Evolutionary conservation across 1,140 invertebrate genomes (phyloP).

Genomic region (Bombus picipes): DNA sequence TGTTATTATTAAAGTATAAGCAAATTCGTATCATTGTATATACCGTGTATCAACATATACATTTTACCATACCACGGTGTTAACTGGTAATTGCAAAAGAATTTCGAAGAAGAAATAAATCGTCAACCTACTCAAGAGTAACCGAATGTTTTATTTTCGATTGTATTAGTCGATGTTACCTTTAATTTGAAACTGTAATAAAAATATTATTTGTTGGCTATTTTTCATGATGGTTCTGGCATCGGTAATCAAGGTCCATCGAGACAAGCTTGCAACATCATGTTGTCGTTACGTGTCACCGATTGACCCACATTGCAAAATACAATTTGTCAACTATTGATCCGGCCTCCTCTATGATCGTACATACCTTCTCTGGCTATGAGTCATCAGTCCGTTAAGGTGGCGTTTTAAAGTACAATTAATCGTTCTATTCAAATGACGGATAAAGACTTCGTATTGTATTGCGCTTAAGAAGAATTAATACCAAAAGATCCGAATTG

Average conservation of each 20-base stretch:
- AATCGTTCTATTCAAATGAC: slow-evolving; percentile 2
- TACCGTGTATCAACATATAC: neutral
- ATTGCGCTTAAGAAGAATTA: neutral
- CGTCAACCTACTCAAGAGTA: neutral
- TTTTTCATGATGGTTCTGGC: slow-evolving; percentile 34
- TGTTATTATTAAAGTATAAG: neutral
- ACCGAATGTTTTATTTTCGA: neutral
- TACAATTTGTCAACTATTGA: slow-evolving; percentile 65
- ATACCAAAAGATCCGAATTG: neutral
- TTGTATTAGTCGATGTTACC: neutral
- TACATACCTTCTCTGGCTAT: neutral
- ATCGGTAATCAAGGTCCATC: slow-evolving; percentile 53
- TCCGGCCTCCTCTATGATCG: slow-evolving; percentile 35
- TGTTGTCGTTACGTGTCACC: slow-evolving; percentile 33
- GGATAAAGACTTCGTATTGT: neutral
- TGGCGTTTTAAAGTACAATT: slow-evolving; percentile 33
- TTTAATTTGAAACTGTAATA: neutral
- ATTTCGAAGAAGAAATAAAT: neutral
- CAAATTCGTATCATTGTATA: neutral
- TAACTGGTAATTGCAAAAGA: neutral
- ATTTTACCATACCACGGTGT: neutral
- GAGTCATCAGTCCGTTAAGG: slow-evolving; percentile 5
- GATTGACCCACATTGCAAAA: slow-evolving; percentile 54
- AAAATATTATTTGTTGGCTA: slow-evolving; percentile 21
- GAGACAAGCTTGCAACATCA: slow-evolving; percentile 51